These are phyloP conservation scores for Ciconia stormi DNA, from an alignment of 2,113 vertebrate genomes.

Conservation along the genomic window DNA sequence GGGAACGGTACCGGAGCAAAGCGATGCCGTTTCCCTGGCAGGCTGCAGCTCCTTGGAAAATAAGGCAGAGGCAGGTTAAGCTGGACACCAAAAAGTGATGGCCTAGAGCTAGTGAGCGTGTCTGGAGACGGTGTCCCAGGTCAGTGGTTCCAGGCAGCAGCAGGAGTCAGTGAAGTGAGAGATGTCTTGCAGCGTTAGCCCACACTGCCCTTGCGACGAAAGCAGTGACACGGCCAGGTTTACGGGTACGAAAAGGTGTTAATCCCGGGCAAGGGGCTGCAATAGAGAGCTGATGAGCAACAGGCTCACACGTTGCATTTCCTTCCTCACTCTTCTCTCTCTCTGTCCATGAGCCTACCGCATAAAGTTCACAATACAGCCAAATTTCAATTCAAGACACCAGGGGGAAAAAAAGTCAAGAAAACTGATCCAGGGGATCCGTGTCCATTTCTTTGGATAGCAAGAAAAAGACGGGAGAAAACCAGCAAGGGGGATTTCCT, in stretches of 20 bases:
- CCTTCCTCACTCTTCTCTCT: background rate
- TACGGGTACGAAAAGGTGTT: background rate
- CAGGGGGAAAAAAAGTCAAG: background rate
- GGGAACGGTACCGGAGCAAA: accelerated
- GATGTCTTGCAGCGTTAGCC: background rate
- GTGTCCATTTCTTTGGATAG: background rate
- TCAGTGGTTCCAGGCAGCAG: background rate
- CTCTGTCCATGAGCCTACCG: accelerated
- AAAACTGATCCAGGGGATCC: background rate
- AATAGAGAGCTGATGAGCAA: background rate
- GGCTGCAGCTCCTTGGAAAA: background rate
- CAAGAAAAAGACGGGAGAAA: background rate
- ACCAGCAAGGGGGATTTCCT: background rate
- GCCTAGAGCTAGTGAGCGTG: accelerated
- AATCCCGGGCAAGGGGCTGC: background rate
- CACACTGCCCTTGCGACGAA: accelerated
- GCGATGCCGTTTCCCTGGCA: accelerated
- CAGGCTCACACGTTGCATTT: accelerated
- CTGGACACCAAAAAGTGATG: accelerated
- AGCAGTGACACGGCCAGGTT: accelerated
- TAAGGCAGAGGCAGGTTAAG: background rate
- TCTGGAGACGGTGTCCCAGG: background rate
- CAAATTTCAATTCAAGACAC: background rate
- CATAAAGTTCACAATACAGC: background rate
- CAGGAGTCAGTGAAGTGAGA: background rate